phyloP scores from a whole-genome alignment of 2,113 vertebrate species.

The Crotalus tigris region DNA sequence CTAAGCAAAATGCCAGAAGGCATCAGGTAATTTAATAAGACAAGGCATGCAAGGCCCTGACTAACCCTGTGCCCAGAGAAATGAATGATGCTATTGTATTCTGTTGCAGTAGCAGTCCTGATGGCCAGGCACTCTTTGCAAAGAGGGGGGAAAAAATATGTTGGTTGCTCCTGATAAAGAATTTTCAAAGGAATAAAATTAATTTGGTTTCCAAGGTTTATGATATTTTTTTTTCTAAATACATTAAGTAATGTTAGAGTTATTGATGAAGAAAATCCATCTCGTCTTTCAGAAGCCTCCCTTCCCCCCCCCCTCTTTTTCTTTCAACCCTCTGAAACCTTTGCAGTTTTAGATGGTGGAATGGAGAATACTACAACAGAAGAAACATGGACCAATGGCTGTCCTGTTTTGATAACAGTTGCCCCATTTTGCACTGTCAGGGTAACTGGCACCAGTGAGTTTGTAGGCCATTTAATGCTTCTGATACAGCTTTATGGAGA shows the following conservation, averaged over 20 bases:
- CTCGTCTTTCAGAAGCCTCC: neutral
- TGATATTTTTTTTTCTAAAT: constrained; percentile 1
- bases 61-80: neutral
- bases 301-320: neutral
- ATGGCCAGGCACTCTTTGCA: constrained; percentile 26
- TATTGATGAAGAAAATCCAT: neutral
- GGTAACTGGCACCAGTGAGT: neutral
- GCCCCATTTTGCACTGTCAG: neutral
- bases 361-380: neutral
- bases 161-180: neutral
- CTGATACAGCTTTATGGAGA: neutral
- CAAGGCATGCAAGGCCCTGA: constrained; percentile 12
- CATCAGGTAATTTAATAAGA: constrained; percentile 57
- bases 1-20: constrained; percentile 48
- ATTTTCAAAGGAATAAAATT: neutral
- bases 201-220: constrained; percentile 20
- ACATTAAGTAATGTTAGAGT: constrained; percentile 10
- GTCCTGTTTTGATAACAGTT: neutral
- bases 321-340: neutral
- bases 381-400: neutral
- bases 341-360: neutral
- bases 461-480: neutral
- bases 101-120: constrained; percentile 2
- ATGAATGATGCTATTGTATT: constrained; percentile 51
- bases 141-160: neutral